These are phyloP conservation scores for Nemapogon koenigi DNA, from an alignment of 2,888 invertebrate species.

Conservation along the genomic window DNA sequence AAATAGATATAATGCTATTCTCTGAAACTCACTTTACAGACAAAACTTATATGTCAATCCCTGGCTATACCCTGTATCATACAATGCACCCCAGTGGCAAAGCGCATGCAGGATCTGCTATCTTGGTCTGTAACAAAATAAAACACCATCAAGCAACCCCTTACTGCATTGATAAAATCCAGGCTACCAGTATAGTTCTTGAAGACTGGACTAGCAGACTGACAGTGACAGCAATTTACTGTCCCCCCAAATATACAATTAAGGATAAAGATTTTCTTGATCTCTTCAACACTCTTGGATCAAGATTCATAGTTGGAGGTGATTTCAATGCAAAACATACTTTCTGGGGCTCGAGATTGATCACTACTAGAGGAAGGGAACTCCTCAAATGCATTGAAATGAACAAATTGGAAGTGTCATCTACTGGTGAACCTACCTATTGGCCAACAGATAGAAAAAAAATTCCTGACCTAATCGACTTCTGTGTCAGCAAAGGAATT, in stretches of 20 bases:
- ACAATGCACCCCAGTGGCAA: slow-evolving; percentile 18
- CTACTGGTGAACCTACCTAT: slow-evolving; percentile 9
- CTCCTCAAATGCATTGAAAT: slow-evolving; percentile 9
- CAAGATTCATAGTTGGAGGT: slow-evolving; percentile 12
- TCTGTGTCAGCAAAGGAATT: slow-evolving; percentile 7
- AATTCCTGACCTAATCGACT: slow-evolving; percentile 10
- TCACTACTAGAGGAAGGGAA: slow-evolving; percentile 13
- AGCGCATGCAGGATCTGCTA: slow-evolving; percentile 17
- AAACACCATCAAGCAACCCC: slow-evolving; percentile 11
- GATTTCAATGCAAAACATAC: slow-evolving; percentile 14
- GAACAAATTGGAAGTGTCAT: slow-evolving; percentile 1
- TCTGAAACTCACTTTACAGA: slow-evolving; percentile 18
- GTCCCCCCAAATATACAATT: slow-evolving; percentile 1
- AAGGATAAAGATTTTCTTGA: slow-evolving; percentile 2
- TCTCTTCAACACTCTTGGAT: slow-evolving; percentile 11
- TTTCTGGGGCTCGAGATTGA: slow-evolving; percentile 9
- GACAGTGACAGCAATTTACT: background rate
- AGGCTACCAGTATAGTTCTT: slow-evolving; percentile 15
- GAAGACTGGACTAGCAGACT: slow-evolving; percentile 8
- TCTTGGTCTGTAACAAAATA: slow-evolving; percentile 15
- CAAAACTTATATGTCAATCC: slow-evolving; percentile 14
- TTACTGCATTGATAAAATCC: slow-evolving; percentile 14
- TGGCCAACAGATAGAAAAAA: slow-evolving; percentile 11
- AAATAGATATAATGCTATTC: too few species aligned
- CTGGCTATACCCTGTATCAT: slow-evolving; percentile 23